Evolutionary conservation across 2,888 invertebrate genomes (phyloP).

Genomic region (Ophion ventricosus): DNA sequence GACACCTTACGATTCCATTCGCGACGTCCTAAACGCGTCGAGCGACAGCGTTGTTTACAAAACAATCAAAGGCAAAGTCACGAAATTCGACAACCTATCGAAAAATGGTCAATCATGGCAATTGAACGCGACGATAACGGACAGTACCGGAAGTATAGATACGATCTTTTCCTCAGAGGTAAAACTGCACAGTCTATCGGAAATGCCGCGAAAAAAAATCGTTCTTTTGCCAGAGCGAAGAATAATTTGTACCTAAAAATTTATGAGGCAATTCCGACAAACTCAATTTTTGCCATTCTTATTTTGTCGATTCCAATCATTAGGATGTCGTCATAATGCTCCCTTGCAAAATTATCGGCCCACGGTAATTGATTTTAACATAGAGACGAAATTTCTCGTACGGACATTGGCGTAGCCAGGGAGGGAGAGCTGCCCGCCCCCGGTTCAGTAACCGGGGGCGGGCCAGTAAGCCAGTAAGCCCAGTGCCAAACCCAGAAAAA

Average conservation of each 20-base stretch:
- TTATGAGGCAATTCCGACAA: neutral
- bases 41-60: conserved; percentile 54
- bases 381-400: too few species aligned
- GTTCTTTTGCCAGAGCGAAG: neutral
- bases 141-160: conserved; percentile 85
- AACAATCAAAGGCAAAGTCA: conserved; percentile 86
- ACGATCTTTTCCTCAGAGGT: conserved; percentile 86
- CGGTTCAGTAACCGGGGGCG: too few species aligned
- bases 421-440: too few species aligned
- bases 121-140: conserved; percentile 85
- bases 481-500: too few species aligned
- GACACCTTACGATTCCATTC: conserved; percentile 73
- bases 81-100: conserved; percentile 85
- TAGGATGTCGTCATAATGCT: neutral
- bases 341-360: neutral
- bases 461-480: too few species aligned
- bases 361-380: neutral
- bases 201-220: neutral
- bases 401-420: too few species aligned
- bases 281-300: neutral
- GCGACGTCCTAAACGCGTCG: conserved; percentile 70
- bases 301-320: neutral
- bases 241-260: neutral
- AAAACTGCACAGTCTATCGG: conserved; percentile 7
- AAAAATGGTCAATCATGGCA: conserved; percentile 85